Conservation (phyloP, 2,888 invertebrate genomes). For the Clostera curtula region DNA sequence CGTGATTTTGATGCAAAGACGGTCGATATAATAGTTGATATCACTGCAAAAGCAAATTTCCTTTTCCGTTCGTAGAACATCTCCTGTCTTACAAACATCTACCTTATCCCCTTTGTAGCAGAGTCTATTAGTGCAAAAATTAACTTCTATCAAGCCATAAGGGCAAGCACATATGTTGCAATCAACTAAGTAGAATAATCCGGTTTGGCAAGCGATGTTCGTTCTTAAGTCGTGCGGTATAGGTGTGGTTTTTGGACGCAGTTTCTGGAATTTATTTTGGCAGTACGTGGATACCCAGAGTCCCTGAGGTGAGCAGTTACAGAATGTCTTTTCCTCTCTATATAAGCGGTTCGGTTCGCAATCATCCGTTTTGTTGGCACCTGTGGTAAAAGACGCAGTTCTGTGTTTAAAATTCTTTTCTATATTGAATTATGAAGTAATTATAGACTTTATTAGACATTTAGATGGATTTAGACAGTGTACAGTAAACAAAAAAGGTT, state of each 20-base stretch:
- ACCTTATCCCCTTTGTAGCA: conserved; percentile 30
- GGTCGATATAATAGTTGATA: conserved; percentile 35
- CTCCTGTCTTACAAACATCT: conserved; percentile 32
- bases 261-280: conserved; percentile 20
- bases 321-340: conserved; percentile 26
- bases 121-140: conserved; percentile 32
- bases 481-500: no score
- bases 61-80: conserved; percentile 25
- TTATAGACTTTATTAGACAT: no score
- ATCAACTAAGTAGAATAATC: conserved; percentile 29
- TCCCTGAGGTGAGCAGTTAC: conserved; percentile 33
- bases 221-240: conserved; percentile 14
- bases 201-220: conserved; percentile 28
- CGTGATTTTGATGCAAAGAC: conserved; percentile 28
- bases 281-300: conserved; percentile 38
- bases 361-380: conserved; percentile 6
- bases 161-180: conserved; percentile 44
- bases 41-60: conserved; percentile 43
- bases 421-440: background rate
- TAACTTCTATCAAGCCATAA: conserved; percentile 19
- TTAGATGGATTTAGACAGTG: no score
- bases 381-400: conserved; percentile 17
- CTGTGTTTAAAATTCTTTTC: no score
- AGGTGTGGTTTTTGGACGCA: conserved; percentile 15
- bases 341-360: conserved; percentile 29